phyloP scores from a whole-genome alignment of 2,113 vertebrate species.

The Monopterus albus region DNA sequence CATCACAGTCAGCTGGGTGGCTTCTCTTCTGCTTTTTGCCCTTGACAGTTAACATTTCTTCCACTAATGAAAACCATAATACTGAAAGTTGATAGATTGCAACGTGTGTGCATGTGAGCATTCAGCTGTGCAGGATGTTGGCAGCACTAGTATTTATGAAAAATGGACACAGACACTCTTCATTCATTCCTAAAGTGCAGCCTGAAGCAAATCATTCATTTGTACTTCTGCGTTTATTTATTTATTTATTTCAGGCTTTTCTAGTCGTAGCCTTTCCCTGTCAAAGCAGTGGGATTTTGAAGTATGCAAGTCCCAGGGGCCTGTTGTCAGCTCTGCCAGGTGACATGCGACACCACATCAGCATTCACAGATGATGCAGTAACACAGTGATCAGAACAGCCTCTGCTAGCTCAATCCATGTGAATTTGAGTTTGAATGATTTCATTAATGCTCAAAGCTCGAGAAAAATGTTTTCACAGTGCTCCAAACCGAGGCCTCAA shows the following conservation, averaged over 20 bases:
- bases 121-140: constrained; percentile 9
- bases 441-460: too few species aligned
- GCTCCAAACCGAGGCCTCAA: neutral
- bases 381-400: constrained; percentile 20
- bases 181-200: constrained; percentile 20
- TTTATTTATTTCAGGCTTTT: constrained; percentile 3
- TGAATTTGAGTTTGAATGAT: constrained; percentile 21
- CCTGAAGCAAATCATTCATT: constrained; percentile 31
- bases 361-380: constrained; percentile 17
- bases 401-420: constrained; percentile 2
- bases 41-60: constrained; percentile 56
- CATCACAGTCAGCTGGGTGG: constrained; percentile 58
- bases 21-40: constrained; percentile 56
- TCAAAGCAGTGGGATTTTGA: constrained; percentile 39
- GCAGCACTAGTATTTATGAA: constrained; percentile 12
- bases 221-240: constrained; percentile 2
- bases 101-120: constrained; percentile 9
- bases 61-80: constrained; percentile 62
- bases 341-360: constrained; percentile 20
- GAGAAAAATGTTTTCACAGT: too few species aligned
- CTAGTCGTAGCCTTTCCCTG: constrained; percentile 21
- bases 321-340: constrained; percentile 47
- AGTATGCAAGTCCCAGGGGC: constrained; percentile 9
- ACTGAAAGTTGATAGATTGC: constrained; percentile 27
- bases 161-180: constrained; percentile 14